phyloP scores from a whole-genome alignment of 1,140 invertebrate species.

The Chelonus insularis region DNA sequence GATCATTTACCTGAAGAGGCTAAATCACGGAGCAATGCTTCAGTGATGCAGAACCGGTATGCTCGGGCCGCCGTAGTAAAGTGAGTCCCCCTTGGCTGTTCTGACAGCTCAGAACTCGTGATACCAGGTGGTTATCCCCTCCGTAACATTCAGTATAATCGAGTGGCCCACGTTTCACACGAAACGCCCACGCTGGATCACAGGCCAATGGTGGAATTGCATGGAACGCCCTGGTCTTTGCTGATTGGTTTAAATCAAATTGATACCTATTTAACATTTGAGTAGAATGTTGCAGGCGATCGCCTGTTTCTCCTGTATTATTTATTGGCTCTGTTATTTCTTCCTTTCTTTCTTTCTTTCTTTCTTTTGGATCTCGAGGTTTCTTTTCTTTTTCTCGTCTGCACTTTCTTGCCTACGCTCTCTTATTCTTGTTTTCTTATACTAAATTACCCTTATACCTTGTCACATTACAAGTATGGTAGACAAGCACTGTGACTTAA shows the following conservation, averaged over 20 bases:
- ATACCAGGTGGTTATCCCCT: constrained; percentile 48
- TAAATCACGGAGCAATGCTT: constrained; percentile 22
- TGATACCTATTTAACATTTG: constrained; percentile 59
- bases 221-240: constrained; percentile 37
- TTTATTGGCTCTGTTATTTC: constrained; percentile 45
- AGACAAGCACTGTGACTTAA: constrained; percentile 53
- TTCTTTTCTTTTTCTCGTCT: constrained; percentile 3
- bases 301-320: constrained; percentile 53
- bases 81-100: constrained; percentile 41
- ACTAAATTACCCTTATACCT: constrained; percentile 23
- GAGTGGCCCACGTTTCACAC: constrained; percentile 27
- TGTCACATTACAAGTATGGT: constrained; percentile 33
- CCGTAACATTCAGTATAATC: constrained; percentile 24
- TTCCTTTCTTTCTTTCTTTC: constrained; percentile 38
- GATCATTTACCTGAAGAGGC: too few species aligned
- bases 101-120: constrained; percentile 36
- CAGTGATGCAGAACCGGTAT: constrained; percentile 33
- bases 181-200: constrained; percentile 28
- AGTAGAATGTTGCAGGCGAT: constrained; percentile 55
- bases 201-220: constrained; percentile 32
- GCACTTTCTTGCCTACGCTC: not conserved
- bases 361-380: constrained; percentile 31
- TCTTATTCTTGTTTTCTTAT: not conserved
- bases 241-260: constrained; percentile 51
- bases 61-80: constrained; percentile 37